Percentiles rank a stretch among this genome's conserved stretches.
These are phyloP conservation scores for Parazoanthus atlanticus DNA, from an alignment of 92 coral and sea anemone species.

Conservation along the genomic window DNA sequence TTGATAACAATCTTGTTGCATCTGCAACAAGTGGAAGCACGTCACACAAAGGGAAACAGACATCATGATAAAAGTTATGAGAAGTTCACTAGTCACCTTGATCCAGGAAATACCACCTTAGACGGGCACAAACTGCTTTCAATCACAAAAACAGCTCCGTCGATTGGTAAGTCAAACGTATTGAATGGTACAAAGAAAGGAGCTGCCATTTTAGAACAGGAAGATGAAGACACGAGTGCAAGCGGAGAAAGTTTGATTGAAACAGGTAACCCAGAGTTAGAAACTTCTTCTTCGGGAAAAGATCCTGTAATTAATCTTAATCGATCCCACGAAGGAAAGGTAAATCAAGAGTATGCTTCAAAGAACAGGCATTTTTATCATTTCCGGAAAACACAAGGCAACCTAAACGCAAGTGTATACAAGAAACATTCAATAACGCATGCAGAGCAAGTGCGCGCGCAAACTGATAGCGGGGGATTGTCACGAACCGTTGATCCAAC, in stretches of 20 bases:
- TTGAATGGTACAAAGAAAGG: not conserved
- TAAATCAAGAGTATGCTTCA: not conserved
- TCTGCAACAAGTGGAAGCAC: not conserved
- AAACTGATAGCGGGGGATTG: not conserved
- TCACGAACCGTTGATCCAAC: not conserved
- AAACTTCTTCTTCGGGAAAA: conserved; percentile 3
- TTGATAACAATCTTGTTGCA: conserved; percentile 2
- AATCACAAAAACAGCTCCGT: not conserved
- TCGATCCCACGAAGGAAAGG: not conserved
- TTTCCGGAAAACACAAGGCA: not conserved
- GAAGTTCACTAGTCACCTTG: not conserved
- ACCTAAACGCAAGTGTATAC: not conserved
- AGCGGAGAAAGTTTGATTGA: conserved; percentile 12
- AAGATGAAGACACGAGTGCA: conserved; percentile 1
- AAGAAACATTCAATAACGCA: conserved; percentile 35
- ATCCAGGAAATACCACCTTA: not conserved
- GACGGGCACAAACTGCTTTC: not conserved
- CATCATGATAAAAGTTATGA: not conserved
- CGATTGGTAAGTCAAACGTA: not conserved
- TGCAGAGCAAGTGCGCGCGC: not conserved
- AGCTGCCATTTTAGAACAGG: not conserved
- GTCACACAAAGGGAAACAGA: not conserved
- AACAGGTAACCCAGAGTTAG: not conserved
- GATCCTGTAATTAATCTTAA: not conserved
- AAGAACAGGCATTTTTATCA: not conserved